A percentile compares a stretch with the other conserved stretches of the same genome.
Evolutionary conservation across 2,113 vertebrate genomes (phyloP).

Genomic region (Pseudorhombus dupliciocellatus): DNA sequence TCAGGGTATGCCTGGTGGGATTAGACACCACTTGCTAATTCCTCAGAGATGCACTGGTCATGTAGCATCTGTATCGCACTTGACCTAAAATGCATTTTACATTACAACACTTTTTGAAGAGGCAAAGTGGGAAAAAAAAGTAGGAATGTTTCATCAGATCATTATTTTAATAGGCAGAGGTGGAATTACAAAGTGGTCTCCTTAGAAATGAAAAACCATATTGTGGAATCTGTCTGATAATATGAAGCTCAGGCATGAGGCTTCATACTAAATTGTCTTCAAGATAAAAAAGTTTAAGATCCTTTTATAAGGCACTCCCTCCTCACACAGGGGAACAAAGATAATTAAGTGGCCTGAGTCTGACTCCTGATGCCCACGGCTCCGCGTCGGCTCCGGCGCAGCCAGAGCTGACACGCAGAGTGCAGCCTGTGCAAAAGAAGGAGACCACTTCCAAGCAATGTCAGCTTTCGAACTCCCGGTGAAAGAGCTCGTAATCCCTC

Average conservation of each 20-base stretch:
- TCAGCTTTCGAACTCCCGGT: constrained; percentile 29
- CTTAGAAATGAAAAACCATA: background rate
- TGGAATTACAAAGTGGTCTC: background rate
- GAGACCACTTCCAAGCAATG: constrained; percentile 50
- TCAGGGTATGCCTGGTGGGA: constrained; percentile 24
- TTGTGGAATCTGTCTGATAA: constrained; percentile 1
- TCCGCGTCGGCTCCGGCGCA: constrained; percentile 10
- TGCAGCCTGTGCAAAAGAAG: constrained; percentile 30
- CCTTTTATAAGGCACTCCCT: background rate
- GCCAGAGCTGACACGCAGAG: constrained; percentile 12
- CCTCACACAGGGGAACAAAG: background rate
- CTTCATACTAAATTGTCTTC: constrained; percentile 2
- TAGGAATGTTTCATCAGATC: background rate
- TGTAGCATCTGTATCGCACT: no score
- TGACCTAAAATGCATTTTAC: background rate
- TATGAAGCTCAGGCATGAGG: background rate
- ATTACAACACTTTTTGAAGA: background rate
- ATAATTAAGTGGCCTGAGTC: constrained; percentile 27
- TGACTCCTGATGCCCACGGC: constrained; percentile 2
- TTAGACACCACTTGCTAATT: no score
- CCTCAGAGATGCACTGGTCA: no score
- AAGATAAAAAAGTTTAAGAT: constrained; percentile 11
- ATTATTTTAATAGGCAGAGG: background rate
- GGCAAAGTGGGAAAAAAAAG: background rate
- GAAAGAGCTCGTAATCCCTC: constrained; percentile 67